Evolutionary conservation across 2,797 vertebrate species (phyloP).

Genomic region (Falco biarmicus): DNA sequence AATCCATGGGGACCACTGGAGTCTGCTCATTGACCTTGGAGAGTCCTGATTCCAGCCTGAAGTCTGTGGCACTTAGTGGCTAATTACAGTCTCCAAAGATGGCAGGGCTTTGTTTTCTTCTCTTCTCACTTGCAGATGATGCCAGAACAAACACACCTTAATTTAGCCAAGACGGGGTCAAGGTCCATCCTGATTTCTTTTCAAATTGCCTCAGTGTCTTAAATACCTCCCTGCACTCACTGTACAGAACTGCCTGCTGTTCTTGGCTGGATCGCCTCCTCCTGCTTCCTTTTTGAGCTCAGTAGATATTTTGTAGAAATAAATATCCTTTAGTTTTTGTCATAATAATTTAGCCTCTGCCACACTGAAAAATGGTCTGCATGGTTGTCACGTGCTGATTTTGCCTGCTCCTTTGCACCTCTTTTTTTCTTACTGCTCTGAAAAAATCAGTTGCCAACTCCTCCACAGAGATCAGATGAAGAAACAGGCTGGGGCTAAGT

Average conservation of each 20-base stretch:
- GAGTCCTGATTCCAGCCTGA: neutral
- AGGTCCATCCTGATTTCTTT: neutral
- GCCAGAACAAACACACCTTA: neutral
- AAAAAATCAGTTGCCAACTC: slow-evolving; percentile 12
- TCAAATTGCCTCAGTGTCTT: neutral
- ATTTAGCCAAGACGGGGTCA: neutral
- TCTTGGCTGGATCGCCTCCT: neutral
- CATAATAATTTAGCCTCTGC: neutral
- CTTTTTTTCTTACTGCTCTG: neutral
- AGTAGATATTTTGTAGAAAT: neutral
- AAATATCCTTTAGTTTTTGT: slow-evolving; percentile 5
- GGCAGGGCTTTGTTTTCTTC: neutral
- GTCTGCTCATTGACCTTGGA: neutral
- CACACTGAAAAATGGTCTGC: neutral
- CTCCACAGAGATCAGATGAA: slow-evolving; percentile 33
- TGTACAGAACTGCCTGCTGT: neutral
- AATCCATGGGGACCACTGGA: neutral
- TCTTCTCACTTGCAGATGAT: neutral
- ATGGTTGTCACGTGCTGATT: neutral
- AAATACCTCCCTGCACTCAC: neutral
- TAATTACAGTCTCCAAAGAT: neutral
- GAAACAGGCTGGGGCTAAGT: slow-evolving; percentile 1
- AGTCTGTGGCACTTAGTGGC: neutral
- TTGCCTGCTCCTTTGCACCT: slow-evolving; percentile 22
- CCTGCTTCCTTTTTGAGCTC: neutral